These are phyloP conservation scores for Paramuricea clavata DNA, from an alignment of 92 coral and sea anemone species.

Conservation along the genomic window DNA sequence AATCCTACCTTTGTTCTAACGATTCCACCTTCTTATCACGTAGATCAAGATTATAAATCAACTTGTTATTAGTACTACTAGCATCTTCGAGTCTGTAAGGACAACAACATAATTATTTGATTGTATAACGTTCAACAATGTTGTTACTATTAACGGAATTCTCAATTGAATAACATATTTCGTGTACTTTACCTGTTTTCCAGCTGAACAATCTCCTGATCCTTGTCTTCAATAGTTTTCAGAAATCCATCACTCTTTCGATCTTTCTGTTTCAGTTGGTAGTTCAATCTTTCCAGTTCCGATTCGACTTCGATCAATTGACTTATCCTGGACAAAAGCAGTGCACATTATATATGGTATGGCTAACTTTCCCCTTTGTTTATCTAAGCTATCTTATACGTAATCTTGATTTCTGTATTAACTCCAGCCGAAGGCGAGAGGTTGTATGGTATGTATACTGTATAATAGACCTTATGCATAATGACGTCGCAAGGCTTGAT, in stretches of 20 bases:
- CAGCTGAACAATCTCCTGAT: slow-evolving; percentile 73
- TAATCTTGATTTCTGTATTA: too few relatives aligned
- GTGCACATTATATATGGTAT: background rate
- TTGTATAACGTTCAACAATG: too few relatives aligned
- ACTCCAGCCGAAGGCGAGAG: too few relatives aligned
- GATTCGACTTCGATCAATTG: slow-evolving; percentile 75
- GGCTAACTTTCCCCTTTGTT: too few relatives aligned
- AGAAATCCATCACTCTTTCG: slow-evolving; percentile 74
- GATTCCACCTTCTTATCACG: slow-evolving; percentile 91
- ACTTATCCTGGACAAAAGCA: slow-evolving; percentile 84
- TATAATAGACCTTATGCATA: too few relatives aligned
- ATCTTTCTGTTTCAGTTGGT: slow-evolving; percentile 75
- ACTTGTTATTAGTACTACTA: slow-evolving; percentile 78
- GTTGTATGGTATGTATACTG: too few relatives aligned
- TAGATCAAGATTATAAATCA: slow-evolving; percentile 80
- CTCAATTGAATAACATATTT: background rate
- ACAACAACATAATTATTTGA: too few relatives aligned
- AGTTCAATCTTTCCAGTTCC: slow-evolving; percentile 78
- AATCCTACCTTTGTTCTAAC: slow-evolving; percentile 87
- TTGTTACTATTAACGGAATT: too few relatives aligned
- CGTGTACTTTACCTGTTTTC: slow-evolving; percentile 77
- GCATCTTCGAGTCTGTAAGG: slow-evolving; percentile 78
- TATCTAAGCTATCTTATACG: background rate
- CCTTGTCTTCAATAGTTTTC: slow-evolving; percentile 75
- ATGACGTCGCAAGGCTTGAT: too few relatives aligned